phyloP scores from a whole-genome alignment of 2,888 invertebrate genomes.

The Schrankia costaestrigalis region DNA sequence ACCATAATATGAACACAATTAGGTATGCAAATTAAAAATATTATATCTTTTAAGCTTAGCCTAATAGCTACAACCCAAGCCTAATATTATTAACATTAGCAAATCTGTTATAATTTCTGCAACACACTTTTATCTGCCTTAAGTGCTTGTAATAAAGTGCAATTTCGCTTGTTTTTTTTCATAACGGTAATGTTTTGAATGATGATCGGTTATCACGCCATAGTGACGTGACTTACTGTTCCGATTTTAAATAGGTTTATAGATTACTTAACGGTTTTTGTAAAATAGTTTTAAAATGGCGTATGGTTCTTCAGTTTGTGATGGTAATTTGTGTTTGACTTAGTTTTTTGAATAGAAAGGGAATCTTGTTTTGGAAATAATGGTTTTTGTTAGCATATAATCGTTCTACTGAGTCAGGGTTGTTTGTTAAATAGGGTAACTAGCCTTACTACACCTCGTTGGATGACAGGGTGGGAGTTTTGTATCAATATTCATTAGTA shows the following conservation, averaged over 20 bases:
- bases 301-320: not conserved
- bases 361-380: too few species aligned
- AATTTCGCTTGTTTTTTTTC: conserved; percentile 6
- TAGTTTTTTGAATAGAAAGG: too few species aligned
- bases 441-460: too few species aligned
- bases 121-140: conserved; percentile 13
- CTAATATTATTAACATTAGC: conserved; percentile 18
- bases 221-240: conserved; percentile 33
- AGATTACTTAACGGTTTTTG: conserved; percentile 31
- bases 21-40: not conserved
- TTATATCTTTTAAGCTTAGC: not conserved
- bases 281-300: conserved; percentile 16
- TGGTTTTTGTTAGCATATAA: too few species aligned
- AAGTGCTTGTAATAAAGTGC: conserved; percentile 6
- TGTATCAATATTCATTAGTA: too few species aligned
- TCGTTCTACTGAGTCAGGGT: too few species aligned
- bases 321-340: too few species aligned
- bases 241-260: conserved; percentile 34
- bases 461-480: too few species aligned
- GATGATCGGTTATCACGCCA: conserved; percentile 30
- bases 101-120: conserved; percentile 26
- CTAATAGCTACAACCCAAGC: conserved; percentile 9
- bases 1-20: too few species aligned
- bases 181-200: conserved; percentile 29
- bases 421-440: too few species aligned